Base-by-base conservation (phyloP, 2,888 invertebrate species). In the Boloria selene region DNA sequence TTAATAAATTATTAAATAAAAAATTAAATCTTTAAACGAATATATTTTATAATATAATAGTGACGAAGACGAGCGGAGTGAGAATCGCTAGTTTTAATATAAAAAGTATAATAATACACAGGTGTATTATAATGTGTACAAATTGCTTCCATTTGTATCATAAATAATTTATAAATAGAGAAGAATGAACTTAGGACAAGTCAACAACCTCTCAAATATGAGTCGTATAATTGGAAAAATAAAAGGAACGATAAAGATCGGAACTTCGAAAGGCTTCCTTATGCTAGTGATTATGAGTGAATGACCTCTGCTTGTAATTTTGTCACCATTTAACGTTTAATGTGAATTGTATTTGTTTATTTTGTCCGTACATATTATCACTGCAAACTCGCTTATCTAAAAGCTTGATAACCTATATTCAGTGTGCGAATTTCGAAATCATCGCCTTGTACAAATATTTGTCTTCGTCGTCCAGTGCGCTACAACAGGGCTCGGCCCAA, bases 391-490 rank as follows among this genome's bases (percentile, higher is more conserved):
- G 61, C 64, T 68, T 73, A 75, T 74, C 73, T 66, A 55, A 61
- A 54, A 42, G 64, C 63, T 74, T 69, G 76, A 76, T 75, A 73
- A 74, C 74, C 76, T 69, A 74, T 68, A 64, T 74, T 71, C 70
- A 62, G 66, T 58, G 54, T 62, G 71, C 74, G 65, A 72, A 70
- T 70, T 68, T 63, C 61, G 68, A 61, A 65, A 71, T 72, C 68
- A 69, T 67, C 59, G 54, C 61, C 55, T 22, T 61, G 68, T 76
- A 70, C 77, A 79, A 80, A 77, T 74, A 63, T 65, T 68, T 65
- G 65, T 47, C 47, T 65, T 68, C 63, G 65, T 47, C 47, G 64
- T 59, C n/a, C 64, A 45, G 58, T 58, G 52, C 45, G 13, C 45
- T 64, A 7, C 52, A 17, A 47, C 31, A 52, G 52, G 64, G 58